Evolutionary conservation across 2,113 vertebrate genomes (phyloP).

Genomic region (Melanerpes aurifrons): DNA sequence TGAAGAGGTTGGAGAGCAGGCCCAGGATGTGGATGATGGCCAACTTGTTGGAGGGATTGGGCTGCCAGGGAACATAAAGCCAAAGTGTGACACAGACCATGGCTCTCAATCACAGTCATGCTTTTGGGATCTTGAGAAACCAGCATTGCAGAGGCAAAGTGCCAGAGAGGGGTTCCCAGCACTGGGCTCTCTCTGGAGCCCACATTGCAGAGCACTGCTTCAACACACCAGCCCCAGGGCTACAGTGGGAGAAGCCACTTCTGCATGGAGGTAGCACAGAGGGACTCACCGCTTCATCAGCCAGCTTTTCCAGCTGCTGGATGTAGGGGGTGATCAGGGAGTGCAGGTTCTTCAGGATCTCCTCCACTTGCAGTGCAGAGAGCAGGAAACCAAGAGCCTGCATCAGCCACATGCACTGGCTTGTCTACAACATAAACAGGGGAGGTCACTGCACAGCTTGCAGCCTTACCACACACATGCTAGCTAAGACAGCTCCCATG

Average conservation of each 20-base stretch:
- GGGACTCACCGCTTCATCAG: constrained; percentile 89
- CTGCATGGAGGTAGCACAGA: background rate
- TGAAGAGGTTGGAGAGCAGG: constrained; percentile 97
- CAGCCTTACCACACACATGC: background rate
- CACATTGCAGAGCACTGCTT: background rate
- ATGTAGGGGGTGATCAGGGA: constrained; percentile 98
- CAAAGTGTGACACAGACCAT: background rate
- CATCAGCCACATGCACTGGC: constrained; percentile 99
- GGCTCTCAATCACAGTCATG: background rate
- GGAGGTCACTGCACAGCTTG: background rate
- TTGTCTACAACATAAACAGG: constrained; percentile 81
- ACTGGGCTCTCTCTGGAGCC: background rate
- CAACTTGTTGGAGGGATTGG: constrained; percentile 97
- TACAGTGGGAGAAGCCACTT: background rate
- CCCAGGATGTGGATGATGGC: constrained; percentile 99
- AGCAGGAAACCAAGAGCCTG: constrained; percentile 98
- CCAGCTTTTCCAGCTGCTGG: constrained; percentile 97
- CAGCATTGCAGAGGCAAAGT: background rate
- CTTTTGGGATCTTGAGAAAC: background rate
- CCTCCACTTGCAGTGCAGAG: constrained; percentile 94
- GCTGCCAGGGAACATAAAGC: constrained; percentile 78
- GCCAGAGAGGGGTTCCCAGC: background rate
- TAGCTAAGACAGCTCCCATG: background rate
- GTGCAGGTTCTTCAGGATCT: constrained; percentile 96
- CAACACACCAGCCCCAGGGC: background rate